A percentile compares a stretch with the other conserved stretches of the same genome.
These are phyloP conservation scores for Metopolophium dirhodum DNA, from an alignment of 1,140 invertebrate species.

Conservation along the genomic window DNA sequence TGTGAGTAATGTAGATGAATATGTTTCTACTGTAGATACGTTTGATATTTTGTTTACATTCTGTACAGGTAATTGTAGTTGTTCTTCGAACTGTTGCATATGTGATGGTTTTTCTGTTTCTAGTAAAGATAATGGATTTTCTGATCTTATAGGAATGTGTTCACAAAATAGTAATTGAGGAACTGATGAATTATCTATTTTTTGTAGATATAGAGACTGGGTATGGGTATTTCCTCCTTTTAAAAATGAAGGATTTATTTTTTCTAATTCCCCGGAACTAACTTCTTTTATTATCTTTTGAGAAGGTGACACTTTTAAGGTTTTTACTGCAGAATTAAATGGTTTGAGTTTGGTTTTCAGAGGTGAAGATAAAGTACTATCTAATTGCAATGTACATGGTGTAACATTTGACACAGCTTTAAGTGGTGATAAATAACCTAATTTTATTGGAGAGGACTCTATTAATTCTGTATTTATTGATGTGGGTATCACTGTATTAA, in stretches of 20 bases:
- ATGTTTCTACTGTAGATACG: neutral
- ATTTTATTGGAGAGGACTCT: neutral
- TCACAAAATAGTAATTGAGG: neutral
- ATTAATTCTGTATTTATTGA: neutral
- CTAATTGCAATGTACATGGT: neutral
- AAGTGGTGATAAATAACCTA: neutral
- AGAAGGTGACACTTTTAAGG: slow-evolving; percentile 8
- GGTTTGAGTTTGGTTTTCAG: neutral
- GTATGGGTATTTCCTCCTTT: neutral
- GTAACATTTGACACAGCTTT: neutral
- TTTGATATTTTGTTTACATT: neutral
- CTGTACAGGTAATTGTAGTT: neutral
- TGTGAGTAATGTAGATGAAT: neutral
- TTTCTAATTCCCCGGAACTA: neutral
- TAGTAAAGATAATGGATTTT: too few species aligned
- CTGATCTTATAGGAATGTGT: neutral
- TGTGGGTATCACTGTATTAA: neutral
- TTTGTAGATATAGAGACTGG: neutral
- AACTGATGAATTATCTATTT: neutral
- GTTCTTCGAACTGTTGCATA: neutral
- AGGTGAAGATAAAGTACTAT: neutral
- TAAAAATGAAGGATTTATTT: neutral
- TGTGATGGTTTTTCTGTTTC: neutral
- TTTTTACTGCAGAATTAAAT: neutral
- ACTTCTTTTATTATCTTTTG: neutral